Evolutionary conservation across 2,113 vertebrate genomes (phyloP).

Genomic region (Pygoscelis antarcticus): DNA sequence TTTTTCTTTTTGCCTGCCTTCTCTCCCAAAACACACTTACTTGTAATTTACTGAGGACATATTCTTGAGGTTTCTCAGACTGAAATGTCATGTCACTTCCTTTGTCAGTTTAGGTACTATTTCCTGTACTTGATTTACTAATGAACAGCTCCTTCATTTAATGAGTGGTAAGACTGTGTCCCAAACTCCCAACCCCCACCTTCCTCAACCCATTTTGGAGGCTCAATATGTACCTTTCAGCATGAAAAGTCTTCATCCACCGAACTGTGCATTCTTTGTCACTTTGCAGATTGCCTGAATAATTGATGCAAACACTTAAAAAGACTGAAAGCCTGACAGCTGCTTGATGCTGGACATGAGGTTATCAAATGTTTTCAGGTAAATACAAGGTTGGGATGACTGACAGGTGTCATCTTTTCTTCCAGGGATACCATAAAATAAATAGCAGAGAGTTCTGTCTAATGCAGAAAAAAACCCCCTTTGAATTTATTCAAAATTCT

Average conservation of each 20-base stretch:
- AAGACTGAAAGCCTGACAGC: not conserved
- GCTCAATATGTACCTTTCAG: not conserved
- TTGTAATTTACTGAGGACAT: not conserved
- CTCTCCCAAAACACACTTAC: not conserved
- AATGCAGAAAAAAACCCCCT: not conserved
- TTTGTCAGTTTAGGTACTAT: not conserved
- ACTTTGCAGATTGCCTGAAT: not conserved
- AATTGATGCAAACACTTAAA: not conserved
- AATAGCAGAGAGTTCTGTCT: not conserved
- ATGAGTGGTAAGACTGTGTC: not conserved
- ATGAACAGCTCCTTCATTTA: not conserved
- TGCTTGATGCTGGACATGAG: not conserved
- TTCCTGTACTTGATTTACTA: not conserved
- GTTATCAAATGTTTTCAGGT: not conserved
- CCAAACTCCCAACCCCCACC: rapidly evolving
- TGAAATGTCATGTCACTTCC: not conserved
- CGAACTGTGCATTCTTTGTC: not conserved
- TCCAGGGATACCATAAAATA: not conserved
- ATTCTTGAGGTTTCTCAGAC: not conserved
- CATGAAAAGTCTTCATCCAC: not conserved
- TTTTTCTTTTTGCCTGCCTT: not conserved
- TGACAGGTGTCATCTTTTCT: not conserved
- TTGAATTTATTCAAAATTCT: not conserved
- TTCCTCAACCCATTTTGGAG: not conserved
- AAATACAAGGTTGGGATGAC: not conserved